Conservation (phyloP, 2,113 vertebrate genomes). For the Danionella cerebrum region DNA sequence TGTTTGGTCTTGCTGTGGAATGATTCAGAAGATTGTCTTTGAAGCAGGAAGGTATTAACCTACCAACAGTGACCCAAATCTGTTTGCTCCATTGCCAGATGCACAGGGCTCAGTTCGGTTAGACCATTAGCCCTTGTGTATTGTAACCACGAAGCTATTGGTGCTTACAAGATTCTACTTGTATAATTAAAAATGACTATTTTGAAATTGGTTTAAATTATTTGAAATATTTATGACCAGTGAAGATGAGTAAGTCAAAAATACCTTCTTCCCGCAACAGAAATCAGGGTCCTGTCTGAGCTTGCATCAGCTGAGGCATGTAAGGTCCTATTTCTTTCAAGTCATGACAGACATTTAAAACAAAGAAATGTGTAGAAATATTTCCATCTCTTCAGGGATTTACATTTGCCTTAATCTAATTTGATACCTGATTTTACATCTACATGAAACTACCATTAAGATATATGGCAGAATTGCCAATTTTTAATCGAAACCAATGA, state of each 20-base stretch:
- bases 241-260: not conserved
- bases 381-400: not conserved
- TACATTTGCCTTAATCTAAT: too few relatives aligned
- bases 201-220: too few relatives aligned
- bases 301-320: constrained; percentile 28
- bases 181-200: too few relatives aligned
- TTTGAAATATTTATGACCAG: too few relatives aligned
- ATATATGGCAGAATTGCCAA: too few relatives aligned
- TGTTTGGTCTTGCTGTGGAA: not conserved
- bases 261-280: not conserved
- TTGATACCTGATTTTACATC: too few relatives aligned
- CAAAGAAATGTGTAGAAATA: not conserved
- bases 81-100: not conserved
- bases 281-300: constrained; percentile 27
- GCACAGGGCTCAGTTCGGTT: not conserved
- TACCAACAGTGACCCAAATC: not conserved
- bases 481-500: too few relatives aligned
- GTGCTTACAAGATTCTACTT: constrained; percentile 49
- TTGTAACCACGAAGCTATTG: not conserved
- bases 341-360: constrained; percentile 1
- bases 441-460: too few relatives aligned
- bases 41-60: not conserved
- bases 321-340: not conserved
- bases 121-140: not conserved
- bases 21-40: not conserved